phyloP scores from a whole-genome alignment of 2,797 vertebrate genomes.

The Epinephelus coioides region DNA sequence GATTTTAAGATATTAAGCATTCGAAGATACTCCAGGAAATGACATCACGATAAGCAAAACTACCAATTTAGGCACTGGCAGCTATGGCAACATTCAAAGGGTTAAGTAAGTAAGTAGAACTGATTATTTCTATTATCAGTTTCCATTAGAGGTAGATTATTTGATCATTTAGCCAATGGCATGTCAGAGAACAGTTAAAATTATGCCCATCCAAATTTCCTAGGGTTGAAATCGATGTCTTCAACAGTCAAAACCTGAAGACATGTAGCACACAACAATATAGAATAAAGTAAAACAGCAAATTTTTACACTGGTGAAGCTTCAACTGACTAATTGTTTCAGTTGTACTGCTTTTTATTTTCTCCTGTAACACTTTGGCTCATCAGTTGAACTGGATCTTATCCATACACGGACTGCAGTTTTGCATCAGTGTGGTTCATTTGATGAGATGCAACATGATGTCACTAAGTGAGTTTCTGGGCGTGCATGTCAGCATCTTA shows the following conservation, averaged over 20 bases:
- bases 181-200: neutral
- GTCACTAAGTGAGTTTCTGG: constrained; percentile 44
- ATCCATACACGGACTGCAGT: neutral
- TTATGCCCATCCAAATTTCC: neutral
- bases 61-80: too few relatives aligned
- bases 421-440: constrained; percentile 1
- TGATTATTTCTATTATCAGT: neutral
- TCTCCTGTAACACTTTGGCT: neutral
- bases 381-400: neutral
- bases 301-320: neutral
- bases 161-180: neutral
- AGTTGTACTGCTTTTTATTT: neutral
- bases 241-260: fast-evolving
- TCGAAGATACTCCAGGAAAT: too few relatives aligned
- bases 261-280: neutral
- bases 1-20: too few relatives aligned
- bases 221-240: neutral
- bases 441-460: constrained; percentile 47
- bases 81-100: too few relatives aligned
- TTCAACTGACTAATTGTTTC: neutral
- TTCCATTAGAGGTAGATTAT: neutral
- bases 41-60: neutral
- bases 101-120: neutral
- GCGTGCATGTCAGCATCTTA: constrained; percentile 30
- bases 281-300: neutral